Base-by-base conservation (phyloP, 1,140 invertebrate genomes). In the Acyrthosiphon pisum region DNA sequence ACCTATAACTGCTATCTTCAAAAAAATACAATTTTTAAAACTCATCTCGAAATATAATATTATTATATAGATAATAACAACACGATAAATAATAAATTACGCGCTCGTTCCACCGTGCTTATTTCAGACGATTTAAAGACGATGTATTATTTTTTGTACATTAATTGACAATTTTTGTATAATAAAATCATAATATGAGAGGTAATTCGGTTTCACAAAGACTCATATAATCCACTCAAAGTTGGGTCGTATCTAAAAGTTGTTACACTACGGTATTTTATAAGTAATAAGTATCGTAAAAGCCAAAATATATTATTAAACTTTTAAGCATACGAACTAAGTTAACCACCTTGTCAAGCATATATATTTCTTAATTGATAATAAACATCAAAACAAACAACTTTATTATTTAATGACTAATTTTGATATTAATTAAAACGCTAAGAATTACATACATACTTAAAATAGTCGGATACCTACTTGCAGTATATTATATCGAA, bases 1-100 rank as follows among this genome's bases (percentile, higher is more conserved):
- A 35, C 30, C 30, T n/a, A 20, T 30, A 46, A 50, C 30, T n/a
- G n/a, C 8, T 9, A 22, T 87, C 86, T 89, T 23, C 88, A 37
- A 56, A 89, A 56, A 89, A 56, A 56, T 37, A 88, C 14, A 48
- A 46, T 50, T 88, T 88, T n/a, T n/a, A 88, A 50, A 50, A 88
- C 14, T n/a, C 26, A 20, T 50, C 37, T 44, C 2, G 6, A 46
- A n/a, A 35, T 48, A 8, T 48, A 48, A 4, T 48, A 46, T 46
- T 53, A 53, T 53, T 53, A 53, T 20, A 0, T 23, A 23, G 6
- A 8, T n/a, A 37, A 83, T 83, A 83, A 41, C 41, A 83, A 41
- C 41, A 84, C 14, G 23, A 23, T 44, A 23, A 23, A 76, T 76
- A n/a, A 76, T 76, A 18, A 76, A 76, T 76, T 76, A 76, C 23